Percentiles rank a stretch among this genome's conserved stretches.
Evolutionary conservation across 1,140 invertebrate species (phyloP).

Genomic region (Neoseiulus cucumeris): DNA sequence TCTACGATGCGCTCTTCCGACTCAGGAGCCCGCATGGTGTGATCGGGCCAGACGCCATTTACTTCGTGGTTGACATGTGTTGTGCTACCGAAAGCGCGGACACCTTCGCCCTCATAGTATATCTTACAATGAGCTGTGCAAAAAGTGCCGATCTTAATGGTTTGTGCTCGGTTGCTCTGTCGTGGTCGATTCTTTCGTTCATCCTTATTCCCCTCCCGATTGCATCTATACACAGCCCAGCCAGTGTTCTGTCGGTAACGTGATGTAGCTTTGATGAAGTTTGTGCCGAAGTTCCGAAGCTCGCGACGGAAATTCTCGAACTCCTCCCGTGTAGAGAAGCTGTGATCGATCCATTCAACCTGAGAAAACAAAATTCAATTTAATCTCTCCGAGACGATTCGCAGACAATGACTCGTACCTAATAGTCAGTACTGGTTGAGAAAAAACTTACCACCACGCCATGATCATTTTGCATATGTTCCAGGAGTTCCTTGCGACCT

Average conservation of each 20-base stretch:
- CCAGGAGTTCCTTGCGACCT: neutral
- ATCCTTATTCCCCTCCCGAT: conserved; percentile 9
- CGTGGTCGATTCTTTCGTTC: neutral
- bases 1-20: neutral
- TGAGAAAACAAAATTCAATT: neutral
- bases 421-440: no score
- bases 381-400: no score
- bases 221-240: conserved; percentile 4
- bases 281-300: neutral
- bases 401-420: no score
- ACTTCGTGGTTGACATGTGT: conserved; percentile 4
- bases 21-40: conserved; percentile 4
- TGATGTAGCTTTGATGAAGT: neutral
- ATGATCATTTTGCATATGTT: conserved; percentile 4
- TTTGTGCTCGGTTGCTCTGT: neutral
- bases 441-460: neutral
- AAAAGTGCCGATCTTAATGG: conserved; percentile 4
- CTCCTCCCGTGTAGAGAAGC: neutral
- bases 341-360: conserved; percentile 10
- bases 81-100: neutral
- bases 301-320: neutral
- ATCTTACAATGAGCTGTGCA: conserved; percentile 3
- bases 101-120: neutral
- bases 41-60: neutral
- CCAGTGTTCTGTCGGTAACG: neutral